A percentile compares a stretch with the other conserved stretches of the same genome.
phyloP scores from a whole-genome alignment of 2,113 vertebrate species.

The Rhodinocichla rosea region DNA sequence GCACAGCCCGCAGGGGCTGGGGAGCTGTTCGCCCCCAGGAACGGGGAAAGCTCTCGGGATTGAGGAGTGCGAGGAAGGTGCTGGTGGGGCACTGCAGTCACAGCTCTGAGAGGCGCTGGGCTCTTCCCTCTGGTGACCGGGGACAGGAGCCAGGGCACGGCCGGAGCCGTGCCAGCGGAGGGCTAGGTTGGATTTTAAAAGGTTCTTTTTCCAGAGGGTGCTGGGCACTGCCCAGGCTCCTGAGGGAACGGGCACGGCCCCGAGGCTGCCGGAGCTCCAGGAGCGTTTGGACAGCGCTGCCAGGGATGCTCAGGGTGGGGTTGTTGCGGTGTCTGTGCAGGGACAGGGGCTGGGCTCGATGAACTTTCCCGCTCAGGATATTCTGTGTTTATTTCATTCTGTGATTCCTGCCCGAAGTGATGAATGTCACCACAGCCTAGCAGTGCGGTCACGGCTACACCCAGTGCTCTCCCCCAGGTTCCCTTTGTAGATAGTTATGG shows the following conservation, averaged over 20 bases:
- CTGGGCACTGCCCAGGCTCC: background rate
- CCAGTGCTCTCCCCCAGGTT: fast-evolving
- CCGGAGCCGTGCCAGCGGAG: fast-evolving
- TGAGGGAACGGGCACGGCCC: background rate
- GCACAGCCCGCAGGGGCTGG: background rate
- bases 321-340: background rate
- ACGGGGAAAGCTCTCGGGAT: fast-evolving
- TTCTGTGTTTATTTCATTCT: too few relatives aligned
- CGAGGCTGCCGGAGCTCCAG: background rate
- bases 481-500: fast-evolving
- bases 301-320: fast-evolving
- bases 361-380: background rate
- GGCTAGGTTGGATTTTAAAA: fast-evolving
- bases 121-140: background rate
- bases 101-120: background rate
- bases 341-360: fast-evolving
- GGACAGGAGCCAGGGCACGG: background rate
- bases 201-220: background rate
- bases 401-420: background rate
- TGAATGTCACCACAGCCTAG: background rate
- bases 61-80: background rate
- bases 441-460: background rate
- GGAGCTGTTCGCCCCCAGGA: background rate
- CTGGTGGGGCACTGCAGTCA: background rate
- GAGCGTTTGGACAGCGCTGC: fast-evolving